Conservation (phyloP, 2,797 vertebrate species). For the Poeciliopsis presidionis region DNA sequence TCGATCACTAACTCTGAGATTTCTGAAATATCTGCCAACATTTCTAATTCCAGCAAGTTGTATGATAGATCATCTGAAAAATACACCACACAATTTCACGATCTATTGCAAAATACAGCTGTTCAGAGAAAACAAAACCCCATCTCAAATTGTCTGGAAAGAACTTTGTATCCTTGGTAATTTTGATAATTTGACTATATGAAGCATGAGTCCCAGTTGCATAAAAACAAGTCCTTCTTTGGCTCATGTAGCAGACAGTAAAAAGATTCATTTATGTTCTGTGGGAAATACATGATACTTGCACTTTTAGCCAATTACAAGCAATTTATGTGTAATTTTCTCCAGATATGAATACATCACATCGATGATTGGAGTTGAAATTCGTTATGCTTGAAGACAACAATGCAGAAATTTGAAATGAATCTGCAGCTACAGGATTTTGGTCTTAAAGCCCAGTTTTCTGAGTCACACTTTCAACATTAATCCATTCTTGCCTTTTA, state of each 20-base stretch:
- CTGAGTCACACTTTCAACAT: constrained; percentile 22
- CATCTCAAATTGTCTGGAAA: constrained; percentile 34
- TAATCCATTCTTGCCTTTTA: constrained; percentile 19
- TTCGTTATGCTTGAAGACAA: constrained; percentile 22
- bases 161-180: constrained; percentile 42
- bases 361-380: constrained; percentile 40
- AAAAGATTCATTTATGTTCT: constrained; percentile 46
- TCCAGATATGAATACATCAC: constrained; percentile 59
- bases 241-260: constrained; percentile 26
- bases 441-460: constrained; percentile 12
- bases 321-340: constrained; percentile 57
- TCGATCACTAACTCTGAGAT: background rate
- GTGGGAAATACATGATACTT: constrained; percentile 36
- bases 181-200: constrained; percentile 50
- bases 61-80: background rate
- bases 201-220: constrained; percentile 33
- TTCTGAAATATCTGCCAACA: background rate
- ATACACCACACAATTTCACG: background rate
- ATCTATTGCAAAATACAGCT: background rate
- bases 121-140: constrained; percentile 21
- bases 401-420: constrained; percentile 29
- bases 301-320: constrained; percentile 58
- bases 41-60: background rate
- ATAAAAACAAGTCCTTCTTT: constrained; percentile 52
- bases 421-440: constrained; percentile 37